phyloP scores from a whole-genome alignment of 2,113 vertebrate genomes.

The Chloropsis cyanopogon region DNA sequence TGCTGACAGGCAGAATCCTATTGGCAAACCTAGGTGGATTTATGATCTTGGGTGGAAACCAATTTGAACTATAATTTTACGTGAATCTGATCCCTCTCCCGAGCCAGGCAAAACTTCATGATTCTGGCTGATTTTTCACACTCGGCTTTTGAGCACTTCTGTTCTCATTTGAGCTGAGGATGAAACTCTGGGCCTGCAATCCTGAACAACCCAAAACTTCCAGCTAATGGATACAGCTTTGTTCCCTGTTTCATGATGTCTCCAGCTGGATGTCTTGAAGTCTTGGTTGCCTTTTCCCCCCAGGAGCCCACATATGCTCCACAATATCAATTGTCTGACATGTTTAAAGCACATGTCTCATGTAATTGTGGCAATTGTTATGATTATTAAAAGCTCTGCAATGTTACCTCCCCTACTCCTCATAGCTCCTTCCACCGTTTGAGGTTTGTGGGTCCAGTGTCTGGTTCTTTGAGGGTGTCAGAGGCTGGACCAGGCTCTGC shows the following conservation, averaged over 20 bases:
- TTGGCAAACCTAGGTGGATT: slow-evolving; percentile 63
- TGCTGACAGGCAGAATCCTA: slow-evolving; percentile 62
- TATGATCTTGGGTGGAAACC: slow-evolving; percentile 63
- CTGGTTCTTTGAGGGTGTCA: background rate
- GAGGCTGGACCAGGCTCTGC: background rate
- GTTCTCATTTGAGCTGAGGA: background rate
- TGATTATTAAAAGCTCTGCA: background rate
- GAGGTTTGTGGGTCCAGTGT: background rate
- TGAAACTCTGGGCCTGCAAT: background rate
- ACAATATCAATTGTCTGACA: background rate
- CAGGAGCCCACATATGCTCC: background rate
- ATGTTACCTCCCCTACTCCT: background rate
- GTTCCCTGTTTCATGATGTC: background rate
- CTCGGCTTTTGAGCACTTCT: background rate
- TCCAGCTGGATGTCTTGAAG: background rate
- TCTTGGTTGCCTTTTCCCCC: background rate
- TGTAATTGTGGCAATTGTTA: background rate
- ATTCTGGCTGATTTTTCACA: slow-evolving; percentile 61
- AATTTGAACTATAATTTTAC: slow-evolving; percentile 57
- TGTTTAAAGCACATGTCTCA: background rate
- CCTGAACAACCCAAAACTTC: background rate
- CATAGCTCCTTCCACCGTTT: background rate
- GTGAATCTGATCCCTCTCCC: slow-evolving; percentile 48
- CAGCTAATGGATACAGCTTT: background rate
- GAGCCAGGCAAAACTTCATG: slow-evolving; percentile 54